These are phyloP conservation scores for Macrobrachium rosenbergii DNA, from an alignment of 1,140 invertebrate species.

Conservation along the genomic window DNA sequence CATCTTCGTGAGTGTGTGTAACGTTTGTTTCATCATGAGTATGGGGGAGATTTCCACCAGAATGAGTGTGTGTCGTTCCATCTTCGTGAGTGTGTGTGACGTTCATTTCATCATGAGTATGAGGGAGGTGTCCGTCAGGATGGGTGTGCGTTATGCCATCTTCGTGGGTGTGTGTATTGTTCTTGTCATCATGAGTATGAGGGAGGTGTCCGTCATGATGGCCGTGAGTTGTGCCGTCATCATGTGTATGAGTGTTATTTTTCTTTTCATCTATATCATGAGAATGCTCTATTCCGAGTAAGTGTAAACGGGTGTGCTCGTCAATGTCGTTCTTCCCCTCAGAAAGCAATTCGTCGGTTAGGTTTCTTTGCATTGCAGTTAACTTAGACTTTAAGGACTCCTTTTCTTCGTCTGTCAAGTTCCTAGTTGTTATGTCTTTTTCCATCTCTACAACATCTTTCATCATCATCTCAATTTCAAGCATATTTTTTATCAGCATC, in stretches of 20 bases:
- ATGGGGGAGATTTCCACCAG: neutral
- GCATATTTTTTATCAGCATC: constrained; percentile 27
- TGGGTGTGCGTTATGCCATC: constrained; percentile 41
- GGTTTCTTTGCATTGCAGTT: constrained; percentile 3
- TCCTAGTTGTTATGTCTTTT: constrained; percentile 8
- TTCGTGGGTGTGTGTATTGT: constrained; percentile 18
- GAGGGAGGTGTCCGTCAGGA: constrained; percentile 19
- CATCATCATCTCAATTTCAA: constrained; percentile 10
- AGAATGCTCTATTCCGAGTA: neutral
- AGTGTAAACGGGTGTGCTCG: neutral
- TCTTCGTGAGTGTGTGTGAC: constrained; percentile 16
- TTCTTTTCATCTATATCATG: neutral
- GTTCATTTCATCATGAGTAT: constrained; percentile 13
- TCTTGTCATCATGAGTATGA: constrained; percentile 6
- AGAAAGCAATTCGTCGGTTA: neutral
- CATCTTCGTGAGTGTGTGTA: constrained; percentile 6
- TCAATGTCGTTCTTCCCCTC: neutral
- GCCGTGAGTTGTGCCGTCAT: constrained; percentile 29
- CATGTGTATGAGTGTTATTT: constrained; percentile 10
- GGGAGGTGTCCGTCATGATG: neutral
- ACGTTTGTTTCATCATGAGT: neutral
- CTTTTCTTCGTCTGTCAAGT: neutral
- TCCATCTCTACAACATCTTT: constrained; percentile 6
- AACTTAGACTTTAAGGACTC: too few relatives aligned
- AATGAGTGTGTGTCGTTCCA: neutral